Evolutionary conservation across 1,140 invertebrate genomes (phyloP).

Genomic region (Aphidius gifuensis): DNA sequence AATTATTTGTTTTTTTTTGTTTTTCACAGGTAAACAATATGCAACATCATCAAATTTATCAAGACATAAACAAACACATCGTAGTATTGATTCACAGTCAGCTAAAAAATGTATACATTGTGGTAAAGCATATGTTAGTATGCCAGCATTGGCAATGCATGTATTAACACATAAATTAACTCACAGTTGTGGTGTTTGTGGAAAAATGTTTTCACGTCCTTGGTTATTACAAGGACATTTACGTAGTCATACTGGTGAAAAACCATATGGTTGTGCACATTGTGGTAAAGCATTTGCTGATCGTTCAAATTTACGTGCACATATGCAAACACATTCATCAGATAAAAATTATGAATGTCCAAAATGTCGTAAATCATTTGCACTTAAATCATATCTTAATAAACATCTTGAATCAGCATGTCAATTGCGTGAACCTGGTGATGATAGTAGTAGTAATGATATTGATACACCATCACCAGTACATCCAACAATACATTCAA

Average conservation of each 20-base stretch:
- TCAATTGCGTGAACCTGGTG: slow-evolving; percentile 33
- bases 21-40: slow-evolving; percentile 77
- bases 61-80: slow-evolving; percentile 95
- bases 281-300: slow-evolving; percentile 99
- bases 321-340: slow-evolving; percentile 98
- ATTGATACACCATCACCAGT: slow-evolving; percentile 27
- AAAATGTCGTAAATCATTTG: slow-evolving; percentile 94
- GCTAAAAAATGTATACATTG: slow-evolving; percentile 94
- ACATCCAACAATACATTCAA: slow-evolving; percentile 10
- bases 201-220: slow-evolving; percentile 95
- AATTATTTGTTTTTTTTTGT: neutral
- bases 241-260: slow-evolving; percentile 96
- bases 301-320: slow-evolving; percentile 94
- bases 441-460: slow-evolving; percentile 42
- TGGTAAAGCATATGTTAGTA: slow-evolving; percentile 96
- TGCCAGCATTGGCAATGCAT: slow-evolving; percentile 98
- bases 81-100: slow-evolving; percentile 86
- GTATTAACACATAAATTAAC: slow-evolving; percentile 91
- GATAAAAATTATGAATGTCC: slow-evolving; percentile 95
- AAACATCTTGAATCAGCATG: slow-evolving; percentile 98
- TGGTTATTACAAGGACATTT: slow-evolving; percentile 98
- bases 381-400: slow-evolving; percentile 97
- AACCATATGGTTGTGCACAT: slow-evolving; percentile 97
- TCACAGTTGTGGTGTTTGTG: slow-evolving; percentile 94
- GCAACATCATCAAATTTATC: slow-evolving; percentile 94